Conservation (phyloP, 35 echinoderm and acorn worm genomes). For the Patiria miniata region DNA sequence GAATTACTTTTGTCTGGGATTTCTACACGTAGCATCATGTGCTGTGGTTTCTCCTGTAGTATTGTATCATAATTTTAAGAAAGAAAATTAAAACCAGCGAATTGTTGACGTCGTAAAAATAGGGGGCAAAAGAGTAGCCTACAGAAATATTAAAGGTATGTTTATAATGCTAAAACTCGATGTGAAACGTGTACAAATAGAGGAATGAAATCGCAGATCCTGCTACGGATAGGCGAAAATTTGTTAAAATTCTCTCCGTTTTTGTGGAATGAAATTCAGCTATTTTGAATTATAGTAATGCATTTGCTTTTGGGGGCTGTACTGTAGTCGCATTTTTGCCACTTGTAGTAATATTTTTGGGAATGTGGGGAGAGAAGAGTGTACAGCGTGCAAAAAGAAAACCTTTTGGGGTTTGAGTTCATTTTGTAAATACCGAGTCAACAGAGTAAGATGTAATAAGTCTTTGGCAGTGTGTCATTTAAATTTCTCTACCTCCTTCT, state of each 20-base stretch:
- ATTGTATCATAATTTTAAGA: background rate
- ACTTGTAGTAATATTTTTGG: background rate
- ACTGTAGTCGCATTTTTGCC: background rate
- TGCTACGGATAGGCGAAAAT: no score
- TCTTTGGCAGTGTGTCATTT: constrained; percentile 1
- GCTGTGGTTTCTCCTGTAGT: background rate
- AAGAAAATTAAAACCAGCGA: no score
- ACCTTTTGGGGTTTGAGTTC: background rate
- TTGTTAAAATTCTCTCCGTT: no score
- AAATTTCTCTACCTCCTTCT: constrained; percentile 6
- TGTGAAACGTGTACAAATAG: background rate
- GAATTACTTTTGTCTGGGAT: background rate
- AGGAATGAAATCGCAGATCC: no score
- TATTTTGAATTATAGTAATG: constrained; percentile 2
- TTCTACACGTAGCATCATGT: background rate
- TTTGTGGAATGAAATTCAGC: no score
- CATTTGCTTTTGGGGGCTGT: background rate
- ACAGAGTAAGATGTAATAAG: background rate
- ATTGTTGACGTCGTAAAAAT: no score
- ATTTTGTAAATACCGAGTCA: background rate
- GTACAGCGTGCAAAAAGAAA: constrained; percentile 13
- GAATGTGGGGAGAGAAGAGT: background rate
- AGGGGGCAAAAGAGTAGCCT: background rate
- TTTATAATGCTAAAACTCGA: background rate
- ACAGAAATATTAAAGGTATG: background rate